Evolutionary conservation across 2,888 invertebrate genomes (phyloP).

Genomic region (Caenorhabditis angaria): DNA sequence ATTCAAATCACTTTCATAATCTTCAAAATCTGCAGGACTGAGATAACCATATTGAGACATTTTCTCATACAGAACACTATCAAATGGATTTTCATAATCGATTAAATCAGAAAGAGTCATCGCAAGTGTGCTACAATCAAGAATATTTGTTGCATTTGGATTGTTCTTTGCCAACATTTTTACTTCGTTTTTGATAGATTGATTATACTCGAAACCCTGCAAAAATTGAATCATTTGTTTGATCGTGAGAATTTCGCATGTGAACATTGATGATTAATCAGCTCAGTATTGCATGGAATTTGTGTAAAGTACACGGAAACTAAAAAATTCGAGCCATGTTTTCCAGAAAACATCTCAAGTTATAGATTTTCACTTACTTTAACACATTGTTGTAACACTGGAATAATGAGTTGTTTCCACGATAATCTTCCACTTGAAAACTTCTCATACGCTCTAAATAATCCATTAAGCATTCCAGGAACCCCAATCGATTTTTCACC

Average conservation of each 20-base stretch:
- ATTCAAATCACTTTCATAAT: slow-evolving; percentile 39
- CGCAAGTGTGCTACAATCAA: slow-evolving; percentile 35
- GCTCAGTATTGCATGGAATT: too few relatives aligned
- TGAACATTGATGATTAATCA: too few relatives aligned
- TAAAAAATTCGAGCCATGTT: too few relatives aligned
- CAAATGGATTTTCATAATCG: slow-evolving; percentile 45
- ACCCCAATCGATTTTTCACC: slow-evolving; percentile 36
- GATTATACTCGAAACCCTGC: slow-evolving; percentile 31
- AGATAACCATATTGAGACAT: slow-evolving; percentile 36
- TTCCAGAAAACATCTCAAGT: too few relatives aligned
- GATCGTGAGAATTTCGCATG: too few relatives aligned
- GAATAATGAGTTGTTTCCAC: slow-evolving; percentile 32
- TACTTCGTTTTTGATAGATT: slow-evolving; percentile 19
- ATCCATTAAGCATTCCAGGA: slow-evolving; percentile 43
- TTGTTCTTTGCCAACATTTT: slow-evolving; percentile 8
- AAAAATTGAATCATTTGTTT: neutral
- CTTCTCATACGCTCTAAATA: slow-evolving; percentile 33
- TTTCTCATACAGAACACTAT: slow-evolving; percentile 41
- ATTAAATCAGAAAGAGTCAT: slow-evolving; percentile 40
- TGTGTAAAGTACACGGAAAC: too few relatives aligned
- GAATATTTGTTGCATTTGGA: neutral
- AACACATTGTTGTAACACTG: slow-evolving; percentile 34
- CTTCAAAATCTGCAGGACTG: slow-evolving; percentile 39
- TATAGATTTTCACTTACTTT: too few relatives aligned
- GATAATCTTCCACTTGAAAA: slow-evolving; percentile 25